These are phyloP conservation scores for Pseudoips prasinana DNA, from an alignment of 2,888 invertebrate species.

Conservation along the genomic window DNA sequence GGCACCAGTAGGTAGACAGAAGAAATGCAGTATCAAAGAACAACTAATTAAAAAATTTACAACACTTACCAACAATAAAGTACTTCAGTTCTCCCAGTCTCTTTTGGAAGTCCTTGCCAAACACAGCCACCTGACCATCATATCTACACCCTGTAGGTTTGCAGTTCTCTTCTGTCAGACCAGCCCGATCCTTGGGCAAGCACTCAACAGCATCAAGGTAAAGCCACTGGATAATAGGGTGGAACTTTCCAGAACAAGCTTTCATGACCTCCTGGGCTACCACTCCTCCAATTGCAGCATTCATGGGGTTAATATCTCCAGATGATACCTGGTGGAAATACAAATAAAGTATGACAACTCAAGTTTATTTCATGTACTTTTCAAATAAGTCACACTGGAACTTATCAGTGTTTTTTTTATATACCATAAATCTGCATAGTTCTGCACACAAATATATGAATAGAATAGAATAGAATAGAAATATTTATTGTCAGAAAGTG, in stretches of 20 bases:
- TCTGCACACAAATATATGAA: too few relatives aligned
- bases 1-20: too few relatives aligned
- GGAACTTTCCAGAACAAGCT: conserved; percentile 97
- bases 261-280: conserved; percentile 99
- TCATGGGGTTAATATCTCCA: conserved; percentile 94
- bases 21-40: too few relatives aligned
- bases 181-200: conserved; percentile 86
- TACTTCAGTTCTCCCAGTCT: conserved; percentile 90
- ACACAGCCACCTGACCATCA: conserved; percentile 96
- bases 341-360: too few relatives aligned
- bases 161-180: conserved; percentile 87
- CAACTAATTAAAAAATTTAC: too few relatives aligned
- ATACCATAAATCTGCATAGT: too few relatives aligned
- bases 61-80: conserved; percentile 84
- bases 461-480: too few relatives aligned
- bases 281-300: conserved; percentile 96
- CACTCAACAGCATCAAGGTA: conserved; percentile 98
- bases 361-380: too few relatives aligned
- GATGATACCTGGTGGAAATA: conserved; percentile 85
- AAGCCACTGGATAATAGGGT: conserved; percentile 95
- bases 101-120: conserved; percentile 95
- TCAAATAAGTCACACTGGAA: too few relatives aligned
- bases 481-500: too few relatives aligned
- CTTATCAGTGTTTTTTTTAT: too few relatives aligned
- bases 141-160: conserved; percentile 87